Percentiles rank a stretch among this genome's conserved stretches.
Conservation (phyloP, 2,113 vertebrate species). For the Chaenocephalus aceratus region DNA sequence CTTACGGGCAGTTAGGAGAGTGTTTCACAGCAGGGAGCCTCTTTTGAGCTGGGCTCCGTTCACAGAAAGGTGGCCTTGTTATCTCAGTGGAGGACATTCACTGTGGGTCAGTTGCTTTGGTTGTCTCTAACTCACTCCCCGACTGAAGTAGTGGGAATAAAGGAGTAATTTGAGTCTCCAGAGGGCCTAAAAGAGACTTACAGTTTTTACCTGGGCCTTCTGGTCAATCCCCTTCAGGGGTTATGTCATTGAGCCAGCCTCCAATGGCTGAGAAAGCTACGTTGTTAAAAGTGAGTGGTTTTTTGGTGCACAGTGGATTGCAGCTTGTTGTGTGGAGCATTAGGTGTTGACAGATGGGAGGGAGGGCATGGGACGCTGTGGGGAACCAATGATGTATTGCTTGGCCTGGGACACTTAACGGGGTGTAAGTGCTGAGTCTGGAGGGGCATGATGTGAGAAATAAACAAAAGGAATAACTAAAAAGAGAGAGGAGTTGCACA, state of each 20-base stretch:
- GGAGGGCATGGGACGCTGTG: constrained; percentile 64
- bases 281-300: constrained; percentile 64
- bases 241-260: constrained; percentile 45
- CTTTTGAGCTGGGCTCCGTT: constrained; percentile 45
- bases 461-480: constrained; percentile 38
- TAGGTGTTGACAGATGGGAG: constrained; percentile 83
- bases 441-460: constrained; percentile 58
- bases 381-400: constrained; percentile 81
- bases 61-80: constrained; percentile 27
- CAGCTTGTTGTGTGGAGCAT: constrained; percentile 70
- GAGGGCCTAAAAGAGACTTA: constrained; percentile 43
- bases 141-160: constrained; percentile 43
- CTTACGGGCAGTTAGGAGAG: neutral
- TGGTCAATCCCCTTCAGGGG: constrained; percentile 42
- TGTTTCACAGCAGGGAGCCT: constrained; percentile 22
- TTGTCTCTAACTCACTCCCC: constrained; percentile 26
- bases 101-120: constrained; percentile 43
- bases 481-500: constrained; percentile 13
- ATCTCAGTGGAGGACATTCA: constrained; percentile 39
- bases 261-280: constrained; percentile 61
- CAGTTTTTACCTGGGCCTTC: constrained; percentile 49
- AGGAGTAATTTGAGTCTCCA: constrained; percentile 18
- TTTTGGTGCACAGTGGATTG: constrained; percentile 70
- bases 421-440: constrained; percentile 69
- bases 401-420: constrained; percentile 67